Evolutionary conservation across 2,797 vertebrate species (phyloP).

Genomic region (Poeciliopsis presidionis): DNA sequence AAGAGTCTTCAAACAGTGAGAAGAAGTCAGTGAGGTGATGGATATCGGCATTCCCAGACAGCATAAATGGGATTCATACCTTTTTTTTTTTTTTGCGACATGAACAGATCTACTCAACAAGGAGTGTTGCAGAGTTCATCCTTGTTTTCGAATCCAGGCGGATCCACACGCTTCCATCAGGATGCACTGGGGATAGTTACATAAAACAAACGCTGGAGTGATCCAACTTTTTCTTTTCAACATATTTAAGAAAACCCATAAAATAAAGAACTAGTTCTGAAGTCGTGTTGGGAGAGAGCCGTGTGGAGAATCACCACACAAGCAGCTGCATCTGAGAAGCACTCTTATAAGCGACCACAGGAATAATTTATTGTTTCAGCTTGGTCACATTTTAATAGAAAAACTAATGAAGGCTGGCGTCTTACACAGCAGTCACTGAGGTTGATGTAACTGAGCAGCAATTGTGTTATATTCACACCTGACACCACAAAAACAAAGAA

Average conservation of each 20-base stretch:
- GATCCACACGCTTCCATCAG: background rate
- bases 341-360: background rate
- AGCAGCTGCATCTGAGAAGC: background rate
- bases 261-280: background rate
- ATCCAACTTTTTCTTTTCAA: background rate
- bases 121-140: background rate
- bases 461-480: slow-evolving; percentile 28
- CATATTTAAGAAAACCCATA: background rate
- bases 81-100: slow-evolving; percentile 18
- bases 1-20: slow-evolving; percentile 56
- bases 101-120: background rate
- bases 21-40: slow-evolving; percentile 30
- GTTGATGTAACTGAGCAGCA: slow-evolving; percentile 59
- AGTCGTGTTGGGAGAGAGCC: background rate
- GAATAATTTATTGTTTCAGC: slow-evolving; percentile 7
- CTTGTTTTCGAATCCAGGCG: background rate
- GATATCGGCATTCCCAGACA: slow-evolving; percentile 11
- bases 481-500: slow-evolving; percentile 9
- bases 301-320: background rate
- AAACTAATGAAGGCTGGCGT: slow-evolving; percentile 22
- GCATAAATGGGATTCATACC: slow-evolving; percentile 10
- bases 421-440: slow-evolving; percentile 24
- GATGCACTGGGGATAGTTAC: background rate
- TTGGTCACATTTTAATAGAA: slow-evolving; percentile 25
- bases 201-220: background rate